These are phyloP conservation scores for Scaptomyza cyrtandrae DNA, from an alignment of 2,888 invertebrate genomes.

Conservation along the genomic window DNA sequence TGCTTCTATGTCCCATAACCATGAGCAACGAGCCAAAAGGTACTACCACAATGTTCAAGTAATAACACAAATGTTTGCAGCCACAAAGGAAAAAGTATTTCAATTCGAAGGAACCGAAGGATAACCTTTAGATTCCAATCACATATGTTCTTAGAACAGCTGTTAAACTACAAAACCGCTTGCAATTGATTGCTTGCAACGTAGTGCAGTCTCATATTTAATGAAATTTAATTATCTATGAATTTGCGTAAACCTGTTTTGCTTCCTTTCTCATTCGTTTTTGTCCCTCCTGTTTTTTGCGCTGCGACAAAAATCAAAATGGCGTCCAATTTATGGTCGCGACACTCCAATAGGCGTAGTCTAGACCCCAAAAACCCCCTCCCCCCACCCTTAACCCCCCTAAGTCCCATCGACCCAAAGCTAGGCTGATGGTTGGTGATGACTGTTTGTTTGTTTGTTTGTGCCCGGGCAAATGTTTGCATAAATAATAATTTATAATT, in stretches of 20 bases:
- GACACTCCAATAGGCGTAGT: slow-evolving; percentile 19
- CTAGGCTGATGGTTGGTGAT: slow-evolving; percentile 7
- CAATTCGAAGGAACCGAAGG: too few relatives aligned
- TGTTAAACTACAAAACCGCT: neutral
- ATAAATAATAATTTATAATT: slow-evolving; percentile 77
- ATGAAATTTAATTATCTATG: slow-evolving; percentile 58
- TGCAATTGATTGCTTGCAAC: neutral
- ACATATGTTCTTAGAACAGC: neutral
- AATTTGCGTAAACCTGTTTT: slow-evolving; percentile 12
- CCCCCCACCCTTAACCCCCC: too few relatives aligned
- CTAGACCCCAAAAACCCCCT: slow-evolving; percentile 6
- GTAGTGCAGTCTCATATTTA: neutral
- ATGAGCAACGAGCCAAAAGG: neutral
- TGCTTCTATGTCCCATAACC: slow-evolving; percentile 3
- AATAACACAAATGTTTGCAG: too few relatives aligned
- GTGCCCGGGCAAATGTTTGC: slow-evolving; percentile 58
- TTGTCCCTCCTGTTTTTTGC: neutral
- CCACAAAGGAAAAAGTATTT: too few relatives aligned
- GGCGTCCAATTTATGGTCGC: slow-evolving; percentile 51
- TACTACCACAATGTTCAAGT: too few relatives aligned
- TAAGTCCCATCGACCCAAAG: slow-evolving; percentile 11
- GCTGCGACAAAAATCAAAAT: slow-evolving; percentile 52
- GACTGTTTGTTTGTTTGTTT: neutral
- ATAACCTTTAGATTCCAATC: neutral
- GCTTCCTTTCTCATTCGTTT: neutral